phyloP scores from a whole-genome alignment of 2,113 vertebrate species.

The Erythrocercus mccallii region DNA sequence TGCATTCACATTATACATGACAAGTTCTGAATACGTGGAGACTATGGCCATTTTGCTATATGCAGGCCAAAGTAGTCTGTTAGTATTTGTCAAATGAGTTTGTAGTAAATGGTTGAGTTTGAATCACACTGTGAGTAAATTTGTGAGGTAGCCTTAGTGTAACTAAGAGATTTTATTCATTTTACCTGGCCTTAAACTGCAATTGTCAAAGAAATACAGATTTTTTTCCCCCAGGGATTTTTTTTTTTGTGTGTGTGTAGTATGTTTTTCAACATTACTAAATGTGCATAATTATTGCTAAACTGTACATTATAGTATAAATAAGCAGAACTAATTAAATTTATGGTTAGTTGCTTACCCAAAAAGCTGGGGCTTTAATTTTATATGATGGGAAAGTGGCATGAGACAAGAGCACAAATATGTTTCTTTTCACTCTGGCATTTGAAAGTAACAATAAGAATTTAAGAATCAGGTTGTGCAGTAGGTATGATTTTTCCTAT shows the following conservation, averaged over 20 bases:
- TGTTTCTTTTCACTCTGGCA: background rate
- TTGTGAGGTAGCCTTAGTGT: background rate
- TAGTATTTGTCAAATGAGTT: background rate
- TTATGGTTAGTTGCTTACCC: background rate
- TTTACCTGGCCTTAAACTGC: background rate
- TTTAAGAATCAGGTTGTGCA: background rate
- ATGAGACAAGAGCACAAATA: background rate
- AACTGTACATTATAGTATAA: background rate
- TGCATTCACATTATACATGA: background rate
- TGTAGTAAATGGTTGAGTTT: background rate
- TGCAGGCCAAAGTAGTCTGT: background rate
- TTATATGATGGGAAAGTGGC: background rate
- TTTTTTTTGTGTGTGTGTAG: background rate
- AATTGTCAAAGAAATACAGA: background rate
- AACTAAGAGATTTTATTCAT: background rate
- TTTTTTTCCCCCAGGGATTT: fast-evolving
- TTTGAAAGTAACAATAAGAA: background rate
- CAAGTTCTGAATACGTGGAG: background rate
- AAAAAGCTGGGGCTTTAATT: background rate
- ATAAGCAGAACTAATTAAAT: background rate
- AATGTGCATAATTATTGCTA: background rate
- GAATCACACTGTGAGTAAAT: background rate
- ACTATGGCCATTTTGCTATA: background rate
- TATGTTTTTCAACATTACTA: background rate
- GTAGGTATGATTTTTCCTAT: background rate